Conservation (phyloP, 2,888 invertebrate genomes). For the Agrochola circellaris region DNA sequence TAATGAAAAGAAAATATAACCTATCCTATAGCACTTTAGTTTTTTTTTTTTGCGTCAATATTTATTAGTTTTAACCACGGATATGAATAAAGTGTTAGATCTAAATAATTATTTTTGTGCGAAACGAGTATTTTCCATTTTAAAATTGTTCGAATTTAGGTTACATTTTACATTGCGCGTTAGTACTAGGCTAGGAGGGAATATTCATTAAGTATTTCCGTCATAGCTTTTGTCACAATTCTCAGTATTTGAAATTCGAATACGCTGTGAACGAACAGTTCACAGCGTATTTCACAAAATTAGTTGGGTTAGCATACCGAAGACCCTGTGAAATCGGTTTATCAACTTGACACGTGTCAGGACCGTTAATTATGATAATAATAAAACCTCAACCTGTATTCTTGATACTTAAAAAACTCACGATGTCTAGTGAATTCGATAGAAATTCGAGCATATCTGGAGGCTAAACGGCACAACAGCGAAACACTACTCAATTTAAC, state of each 20-base stretch:
- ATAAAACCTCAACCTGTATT: neutral
- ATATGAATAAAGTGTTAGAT: neutral
- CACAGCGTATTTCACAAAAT: neutral
- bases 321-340: neutral
- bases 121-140: neutral
- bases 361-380: neutral
- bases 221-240: conserved; percentile 1
- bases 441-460: neutral
- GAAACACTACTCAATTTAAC: conserved; percentile 35
- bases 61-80: neutral
- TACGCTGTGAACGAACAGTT: too few relatives aligned
- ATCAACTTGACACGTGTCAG: neutral
- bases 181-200: neutral
- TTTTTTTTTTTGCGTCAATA: neutral
- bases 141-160: neutral
- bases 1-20: neutral
- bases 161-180: neutral
- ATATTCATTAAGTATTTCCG: neutral
- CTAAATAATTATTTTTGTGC: neutral
- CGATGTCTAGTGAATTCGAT: neutral
- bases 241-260: conserved; percentile 10
- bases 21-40: neutral
- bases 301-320: neutral
- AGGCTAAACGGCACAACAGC: conserved; percentile 6
- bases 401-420: neutral